Conservation (phyloP, 2,113 vertebrate genomes). For the Miniopterus natalensis region DNA sequence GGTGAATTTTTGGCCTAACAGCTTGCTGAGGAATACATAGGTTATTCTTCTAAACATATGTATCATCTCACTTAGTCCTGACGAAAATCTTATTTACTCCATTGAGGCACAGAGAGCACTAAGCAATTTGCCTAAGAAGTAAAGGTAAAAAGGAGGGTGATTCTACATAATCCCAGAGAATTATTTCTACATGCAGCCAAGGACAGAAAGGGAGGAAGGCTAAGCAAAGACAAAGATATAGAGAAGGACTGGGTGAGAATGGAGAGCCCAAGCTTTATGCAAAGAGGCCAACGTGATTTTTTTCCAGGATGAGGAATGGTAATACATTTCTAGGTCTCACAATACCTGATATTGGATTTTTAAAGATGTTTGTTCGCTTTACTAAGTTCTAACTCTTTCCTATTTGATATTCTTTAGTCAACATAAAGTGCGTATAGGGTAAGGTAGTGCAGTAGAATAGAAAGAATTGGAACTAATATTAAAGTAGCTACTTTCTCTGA, state of each 20-base stretch:
- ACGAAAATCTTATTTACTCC: background rate
- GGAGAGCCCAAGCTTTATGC: background rate
- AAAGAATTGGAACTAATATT: background rate
- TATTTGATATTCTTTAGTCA: background rate
- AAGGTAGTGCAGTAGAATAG: background rate
- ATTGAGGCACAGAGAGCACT: background rate
- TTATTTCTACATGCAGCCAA: background rate
- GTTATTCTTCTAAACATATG: background rate
- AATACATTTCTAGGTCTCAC: background rate
- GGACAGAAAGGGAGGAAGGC: background rate
- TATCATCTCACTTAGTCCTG: background rate
- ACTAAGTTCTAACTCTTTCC: background rate
- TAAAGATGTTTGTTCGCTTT: background rate
- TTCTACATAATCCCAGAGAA: background rate
- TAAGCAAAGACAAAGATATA: background rate
- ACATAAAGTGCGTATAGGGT: rapidly evolving
- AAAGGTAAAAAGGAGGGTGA: background rate
- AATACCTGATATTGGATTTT: background rate
- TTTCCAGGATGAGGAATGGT: background rate
- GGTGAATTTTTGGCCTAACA: constrained; percentile 11
- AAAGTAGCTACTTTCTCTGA: background rate
- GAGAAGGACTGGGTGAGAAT: background rate
- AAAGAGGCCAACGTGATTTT: background rate
- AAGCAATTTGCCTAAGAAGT: background rate
- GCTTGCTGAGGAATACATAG: background rate